Evolutionary conservation across 2,113 vertebrate genomes (phyloP).

Genomic region (Gnathonemus echidnorhynchus): DNA sequence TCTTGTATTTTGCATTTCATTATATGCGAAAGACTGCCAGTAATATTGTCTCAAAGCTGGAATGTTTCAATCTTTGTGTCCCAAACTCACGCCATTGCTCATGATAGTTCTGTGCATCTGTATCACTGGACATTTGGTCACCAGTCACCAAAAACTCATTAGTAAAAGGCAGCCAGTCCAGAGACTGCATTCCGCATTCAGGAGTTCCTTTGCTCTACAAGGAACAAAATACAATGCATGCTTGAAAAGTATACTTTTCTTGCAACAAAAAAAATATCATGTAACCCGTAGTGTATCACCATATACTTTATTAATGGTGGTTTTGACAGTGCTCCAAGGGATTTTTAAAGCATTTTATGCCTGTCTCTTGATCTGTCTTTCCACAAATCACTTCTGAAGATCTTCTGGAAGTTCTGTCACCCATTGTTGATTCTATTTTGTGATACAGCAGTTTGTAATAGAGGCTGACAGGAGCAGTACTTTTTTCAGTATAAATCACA

Average conservation of each 20-base stretch:
- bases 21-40: neutral
- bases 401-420: neutral
- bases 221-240: conserved; percentile 35
- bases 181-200: conserved; percentile 35
- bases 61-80: neutral
- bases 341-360: neutral
- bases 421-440: neutral
- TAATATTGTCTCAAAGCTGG: neutral
- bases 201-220: conserved; percentile 28
- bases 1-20: neutral
- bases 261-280: neutral
- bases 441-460: neutral
- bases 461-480: neutral
- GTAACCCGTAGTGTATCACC: neutral
- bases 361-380: neutral
- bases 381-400: neutral
- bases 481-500: neutral
- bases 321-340: neutral
- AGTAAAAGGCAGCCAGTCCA: conserved; percentile 25
- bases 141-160: neutral
- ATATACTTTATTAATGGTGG: neutral
- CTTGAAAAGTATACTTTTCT: neutral
- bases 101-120: neutral
- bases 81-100: neutral
- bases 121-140: neutral